A percentile compares a stretch with the other conserved stretches of the same genome.
Evolutionary conservation across 2,888 invertebrate genomes (phyloP).

Genomic region (Lochmaea crataegi): DNA sequence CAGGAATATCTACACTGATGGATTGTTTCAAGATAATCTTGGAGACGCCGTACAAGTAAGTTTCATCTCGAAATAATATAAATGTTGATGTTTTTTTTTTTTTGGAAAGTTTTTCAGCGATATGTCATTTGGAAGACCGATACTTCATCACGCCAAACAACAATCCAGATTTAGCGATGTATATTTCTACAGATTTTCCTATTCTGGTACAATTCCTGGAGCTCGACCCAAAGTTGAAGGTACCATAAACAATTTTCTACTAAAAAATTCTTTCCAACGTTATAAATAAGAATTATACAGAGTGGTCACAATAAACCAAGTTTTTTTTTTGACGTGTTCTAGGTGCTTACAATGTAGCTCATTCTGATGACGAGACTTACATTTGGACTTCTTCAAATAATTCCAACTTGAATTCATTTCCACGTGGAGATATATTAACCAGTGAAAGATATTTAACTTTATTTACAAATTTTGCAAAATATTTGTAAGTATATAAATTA

Average conservation of each 20-base stretch:
- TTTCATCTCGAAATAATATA: not conserved
- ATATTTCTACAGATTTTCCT: slow-evolving; percentile 49
- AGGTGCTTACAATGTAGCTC: slow-evolving; percentile 47
- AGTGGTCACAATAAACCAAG: no score
- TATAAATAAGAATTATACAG: no score
- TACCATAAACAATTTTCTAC: not conserved
- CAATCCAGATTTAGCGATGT: slow-evolving; percentile 46
- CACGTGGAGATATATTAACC: slow-evolving; percentile 31
- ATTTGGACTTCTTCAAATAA: slow-evolving; percentile 42
- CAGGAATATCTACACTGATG: slow-evolving; percentile 43
- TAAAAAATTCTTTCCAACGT: no score
- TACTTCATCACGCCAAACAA: slow-evolving; percentile 45
- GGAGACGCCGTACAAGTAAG: slow-evolving; percentile 20
- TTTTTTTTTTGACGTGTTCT: slow-evolving; percentile 57
- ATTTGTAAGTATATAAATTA: slow-evolving; percentile 60
- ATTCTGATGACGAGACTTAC: slow-evolving; percentile 47
- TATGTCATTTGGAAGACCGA: slow-evolving; percentile 39
- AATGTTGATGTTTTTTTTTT: slow-evolving; percentile 25
- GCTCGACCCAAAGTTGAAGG: slow-evolving; percentile 22
- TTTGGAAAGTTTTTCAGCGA: slow-evolving; percentile 47
- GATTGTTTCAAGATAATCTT: slow-evolving; percentile 21
- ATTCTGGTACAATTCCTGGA: slow-evolving; percentile 38
- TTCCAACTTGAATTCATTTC: slow-evolving; percentile 41
- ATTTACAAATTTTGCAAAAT: slow-evolving; percentile 73
- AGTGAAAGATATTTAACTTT: slow-evolving; percentile 31